These are phyloP conservation scores for Drosophila nigricruria DNA, from an alignment of 2,888 invertebrate species.

Conservation along the genomic window DNA sequence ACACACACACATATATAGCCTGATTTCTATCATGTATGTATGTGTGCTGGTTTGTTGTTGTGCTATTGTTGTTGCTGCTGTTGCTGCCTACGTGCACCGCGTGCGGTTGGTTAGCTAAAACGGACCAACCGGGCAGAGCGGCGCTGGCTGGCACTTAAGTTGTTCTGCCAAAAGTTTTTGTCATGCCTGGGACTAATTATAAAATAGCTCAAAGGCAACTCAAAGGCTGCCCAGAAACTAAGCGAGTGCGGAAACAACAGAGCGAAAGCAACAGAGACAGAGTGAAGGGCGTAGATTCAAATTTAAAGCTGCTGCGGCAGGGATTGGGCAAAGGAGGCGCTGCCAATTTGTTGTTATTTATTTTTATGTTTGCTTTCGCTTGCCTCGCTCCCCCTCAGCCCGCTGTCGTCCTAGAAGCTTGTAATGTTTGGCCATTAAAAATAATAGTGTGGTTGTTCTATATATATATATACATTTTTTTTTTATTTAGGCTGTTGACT, in stretches of 20 bases:
- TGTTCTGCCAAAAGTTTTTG: constrained; percentile 80
- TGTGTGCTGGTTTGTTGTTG: constrained; percentile 25
- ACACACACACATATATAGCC: background rate
- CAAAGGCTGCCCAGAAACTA: constrained; percentile 54
- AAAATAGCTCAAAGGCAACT: constrained; percentile 80
- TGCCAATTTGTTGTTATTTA: constrained; percentile 81
- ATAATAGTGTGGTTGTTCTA: constrained; percentile 75
- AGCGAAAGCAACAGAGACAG: constrained; percentile 4
- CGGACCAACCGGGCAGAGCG: constrained; percentile 61
- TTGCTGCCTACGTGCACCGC: constrained; percentile 57
- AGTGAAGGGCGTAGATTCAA: constrained; percentile 20
- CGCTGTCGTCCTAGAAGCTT: constrained; percentile 54
- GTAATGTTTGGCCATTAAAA: constrained; percentile 79
- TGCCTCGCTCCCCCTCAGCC: background rate
- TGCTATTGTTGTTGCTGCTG: too few species aligned
- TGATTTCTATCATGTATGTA: constrained; percentile 14
- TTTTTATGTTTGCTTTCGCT: constrained; percentile 71
- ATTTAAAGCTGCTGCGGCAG: constrained; percentile 32
- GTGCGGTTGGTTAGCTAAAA: constrained; percentile 70
- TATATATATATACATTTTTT: background rate
- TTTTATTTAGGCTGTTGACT: constrained; percentile 19
- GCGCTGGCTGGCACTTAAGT: constrained; percentile 65
- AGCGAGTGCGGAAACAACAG: constrained; percentile 20
- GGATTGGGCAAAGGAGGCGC: constrained; percentile 20
- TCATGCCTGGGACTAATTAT: constrained; percentile 80